phyloP scores from a whole-genome alignment of 2,888 invertebrate genomes.

The Drosophila rellima region DNA sequence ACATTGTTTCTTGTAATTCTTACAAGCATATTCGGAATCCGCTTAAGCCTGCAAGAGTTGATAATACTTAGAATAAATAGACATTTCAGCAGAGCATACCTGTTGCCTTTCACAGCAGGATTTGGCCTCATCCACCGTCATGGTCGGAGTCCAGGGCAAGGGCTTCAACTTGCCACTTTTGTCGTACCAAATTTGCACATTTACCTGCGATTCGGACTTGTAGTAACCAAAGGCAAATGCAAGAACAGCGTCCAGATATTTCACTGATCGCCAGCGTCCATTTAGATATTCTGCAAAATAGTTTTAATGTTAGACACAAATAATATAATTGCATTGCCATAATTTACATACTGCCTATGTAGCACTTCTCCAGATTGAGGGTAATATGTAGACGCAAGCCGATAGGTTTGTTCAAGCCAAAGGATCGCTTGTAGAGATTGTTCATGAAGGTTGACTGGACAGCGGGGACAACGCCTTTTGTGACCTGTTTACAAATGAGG shows the following conservation, averaged over 20 bases:
- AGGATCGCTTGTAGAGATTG: conserved; percentile 69
- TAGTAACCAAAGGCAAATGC: conserved; percentile 83
- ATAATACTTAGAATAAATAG: no score
- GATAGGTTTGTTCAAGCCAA: conserved; percentile 66
- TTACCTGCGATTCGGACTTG: conserved; percentile 69
- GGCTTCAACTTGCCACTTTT: conserved; percentile 57
- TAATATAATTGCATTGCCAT: background rate
- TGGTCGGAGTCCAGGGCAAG: conserved; percentile 70
- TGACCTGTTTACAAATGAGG: conserved; percentile 2
- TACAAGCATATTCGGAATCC: no score
- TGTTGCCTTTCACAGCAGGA: conserved; percentile 41
- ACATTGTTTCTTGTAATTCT: no score
- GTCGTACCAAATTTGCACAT: conserved; percentile 74
- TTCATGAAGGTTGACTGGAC: conserved; percentile 43
- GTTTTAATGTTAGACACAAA: background rate
- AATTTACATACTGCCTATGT: conserved; percentile 74
- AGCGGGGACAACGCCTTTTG: background rate
- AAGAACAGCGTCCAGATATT: conserved; percentile 81
- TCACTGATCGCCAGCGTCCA: conserved; percentile 49
- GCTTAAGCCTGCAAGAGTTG: no score
- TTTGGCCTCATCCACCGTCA: conserved; percentile 65
- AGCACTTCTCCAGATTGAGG: conserved; percentile 81
- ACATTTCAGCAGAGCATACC: conserved; percentile 24
- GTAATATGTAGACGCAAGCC: conserved; percentile 81
- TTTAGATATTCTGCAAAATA: conserved; percentile 49